Evolutionary conservation across 2,797 vertebrate genomes (phyloP).

Genomic region (Acropternis orthonyx): DNA sequence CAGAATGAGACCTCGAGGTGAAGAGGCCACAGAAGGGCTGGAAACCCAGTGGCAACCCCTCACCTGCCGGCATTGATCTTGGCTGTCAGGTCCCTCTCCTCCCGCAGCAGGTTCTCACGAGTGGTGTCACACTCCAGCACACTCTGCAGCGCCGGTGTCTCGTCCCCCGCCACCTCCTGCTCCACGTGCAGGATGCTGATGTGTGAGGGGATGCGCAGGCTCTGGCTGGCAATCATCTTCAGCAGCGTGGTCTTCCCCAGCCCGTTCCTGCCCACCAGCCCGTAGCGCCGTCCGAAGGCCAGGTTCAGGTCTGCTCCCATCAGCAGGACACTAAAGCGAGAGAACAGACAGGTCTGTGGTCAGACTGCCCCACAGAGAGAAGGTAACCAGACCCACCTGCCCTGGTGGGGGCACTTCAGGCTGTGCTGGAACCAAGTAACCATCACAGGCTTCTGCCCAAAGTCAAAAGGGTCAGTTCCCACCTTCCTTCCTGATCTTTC

Average conservation of each 20-base stretch:
- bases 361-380: background rate
- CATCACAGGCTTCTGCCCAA: background rate
- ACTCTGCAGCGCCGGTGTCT: slow-evolving; percentile 88
- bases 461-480: background rate
- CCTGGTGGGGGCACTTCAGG: background rate
- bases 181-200: slow-evolving; percentile 96
- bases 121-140: slow-evolving; percentile 89
- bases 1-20: accelerated
- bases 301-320: slow-evolving; percentile 90
- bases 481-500: background rate
- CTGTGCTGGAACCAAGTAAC: background rate
- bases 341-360: background rate
- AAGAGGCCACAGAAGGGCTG: background rate
- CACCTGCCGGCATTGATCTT: slow-evolving; percentile 86
- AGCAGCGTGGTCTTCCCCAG: slow-evolving; percentile 94
- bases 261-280: slow-evolving; percentile 92
- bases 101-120: slow-evolving; percentile 84
- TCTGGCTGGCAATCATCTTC: slow-evolving; percentile 94
- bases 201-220: slow-evolving; percentile 88
- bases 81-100: slow-evolving; percentile 83
- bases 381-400: accelerated
- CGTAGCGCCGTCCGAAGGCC: slow-evolving; percentile 88
- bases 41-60: background rate
- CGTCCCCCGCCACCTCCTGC: slow-evolving; percentile 94
- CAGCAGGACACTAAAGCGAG: slow-evolving; percentile 83